Conservation (phyloP, 2,113 vertebrate genomes). For the Chaetops frenatus region DNA sequence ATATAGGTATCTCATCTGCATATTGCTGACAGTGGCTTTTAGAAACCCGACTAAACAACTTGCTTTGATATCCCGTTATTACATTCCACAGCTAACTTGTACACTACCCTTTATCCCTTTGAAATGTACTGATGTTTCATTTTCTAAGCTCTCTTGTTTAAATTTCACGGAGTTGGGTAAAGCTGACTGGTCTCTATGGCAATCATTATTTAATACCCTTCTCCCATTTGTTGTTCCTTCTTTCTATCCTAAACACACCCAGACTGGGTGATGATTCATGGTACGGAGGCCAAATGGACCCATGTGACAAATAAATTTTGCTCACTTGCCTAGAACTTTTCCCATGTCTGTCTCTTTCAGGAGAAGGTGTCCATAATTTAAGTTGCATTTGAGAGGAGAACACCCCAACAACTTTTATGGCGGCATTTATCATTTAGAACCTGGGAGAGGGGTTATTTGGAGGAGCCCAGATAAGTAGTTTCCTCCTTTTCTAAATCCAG, state of each 20-base stretch:
- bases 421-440: constrained; percentile 20
- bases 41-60: background rate
- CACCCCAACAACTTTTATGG: constrained; percentile 1
- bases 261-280: background rate
- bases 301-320: background rate
- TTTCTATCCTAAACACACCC: background rate
- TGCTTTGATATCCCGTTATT: background rate
- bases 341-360: background rate
- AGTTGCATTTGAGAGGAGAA: constrained; percentile 11
- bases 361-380: background rate
- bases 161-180: background rate
- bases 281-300: background rate
- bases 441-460: background rate
- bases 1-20: background rate
- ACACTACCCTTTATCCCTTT: background rate
- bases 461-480: background rate
- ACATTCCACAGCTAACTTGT: background rate
- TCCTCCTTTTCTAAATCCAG: background rate
- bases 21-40: background rate
- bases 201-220: constrained; percentile 27
- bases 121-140: background rate
- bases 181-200: background rate
- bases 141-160: background rate
- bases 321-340: background rate
- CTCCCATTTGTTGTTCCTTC: background rate